Evolutionary conservation across 1,140 invertebrate species (phyloP).

Genomic region (Acromyrmex echinatior): DNA sequence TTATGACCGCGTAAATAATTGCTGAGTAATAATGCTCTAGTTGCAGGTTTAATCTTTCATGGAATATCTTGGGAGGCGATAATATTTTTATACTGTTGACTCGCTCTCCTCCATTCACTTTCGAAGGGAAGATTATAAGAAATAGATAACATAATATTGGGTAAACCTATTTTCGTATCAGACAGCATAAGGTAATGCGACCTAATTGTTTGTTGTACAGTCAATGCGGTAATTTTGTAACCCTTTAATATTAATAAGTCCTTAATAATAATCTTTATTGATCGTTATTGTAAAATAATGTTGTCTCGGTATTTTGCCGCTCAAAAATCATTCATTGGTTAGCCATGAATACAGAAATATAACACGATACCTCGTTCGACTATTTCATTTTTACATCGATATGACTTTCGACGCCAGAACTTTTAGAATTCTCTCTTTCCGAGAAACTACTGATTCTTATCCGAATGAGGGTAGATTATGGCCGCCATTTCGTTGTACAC

Average conservation of each 20-base stretch:
- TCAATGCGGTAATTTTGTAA: not conserved
- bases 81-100: constrained; percentile 9
- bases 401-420: constrained; percentile 32
- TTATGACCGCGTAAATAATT: constrained; percentile 61
- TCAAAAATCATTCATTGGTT: not conserved
- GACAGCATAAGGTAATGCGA: not conserved
- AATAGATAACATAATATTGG: not conserved
- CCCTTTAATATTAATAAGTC: not conserved
- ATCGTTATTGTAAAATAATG: not conserved
- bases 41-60: constrained; percentile 47
- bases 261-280: not conserved
- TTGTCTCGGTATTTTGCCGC: not conserved
- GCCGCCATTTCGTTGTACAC: constrained; percentile 39
- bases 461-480: constrained; percentile 66
- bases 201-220: not conserved
- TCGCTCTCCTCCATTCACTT: not conserved
- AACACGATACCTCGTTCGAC: not conserved
- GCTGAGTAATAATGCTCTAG: constrained; percentile 47
- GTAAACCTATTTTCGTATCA: not conserved
- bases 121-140: not conserved
- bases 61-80: constrained; percentile 2
- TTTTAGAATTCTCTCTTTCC: constrained; percentile 58
- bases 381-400: constrained; percentile 45
- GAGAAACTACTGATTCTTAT: constrained; percentile 68
- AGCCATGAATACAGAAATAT: not conserved